phyloP scores from a whole-genome alignment of 2,113 vertebrate genomes.

The Rhinichthys klamathensis region DNA sequence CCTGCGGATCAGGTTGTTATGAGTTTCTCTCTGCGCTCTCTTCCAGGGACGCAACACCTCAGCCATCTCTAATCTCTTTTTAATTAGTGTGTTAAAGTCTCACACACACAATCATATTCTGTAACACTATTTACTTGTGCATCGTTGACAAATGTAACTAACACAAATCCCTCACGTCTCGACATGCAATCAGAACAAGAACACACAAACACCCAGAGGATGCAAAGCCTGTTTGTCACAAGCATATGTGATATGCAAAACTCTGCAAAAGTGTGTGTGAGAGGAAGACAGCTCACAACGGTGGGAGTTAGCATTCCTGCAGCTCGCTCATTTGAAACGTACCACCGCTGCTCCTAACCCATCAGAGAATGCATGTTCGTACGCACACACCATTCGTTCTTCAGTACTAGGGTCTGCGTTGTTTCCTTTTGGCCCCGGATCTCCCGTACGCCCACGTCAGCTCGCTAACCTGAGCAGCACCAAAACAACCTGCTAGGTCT shows the following conservation, averaged over 20 bases:
- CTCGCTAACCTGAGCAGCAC: neutral
- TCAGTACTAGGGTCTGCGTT: neutral
- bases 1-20: constrained; percentile 12
- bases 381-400: constrained; percentile 22
- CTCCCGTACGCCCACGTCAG: neutral
- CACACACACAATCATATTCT: neutral
- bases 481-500: constrained; percentile 1
- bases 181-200: constrained; percentile 14
- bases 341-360: constrained; percentile 69
- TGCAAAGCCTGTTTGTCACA: neutral
- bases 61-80: constrained; percentile 46
- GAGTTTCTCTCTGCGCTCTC: constrained; percentile 3
- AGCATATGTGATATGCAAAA: constrained; percentile 41
- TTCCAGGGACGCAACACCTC: constrained; percentile 17
- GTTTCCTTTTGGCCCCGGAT: neutral
- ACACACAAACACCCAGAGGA: constrained; percentile 1
- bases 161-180: constrained; percentile 7
- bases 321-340: constrained; percentile 69
- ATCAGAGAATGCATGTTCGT: constrained; percentile 49
- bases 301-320: constrained; percentile 74
- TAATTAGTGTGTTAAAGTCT: constrained; percentile 37
- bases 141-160: neutral
- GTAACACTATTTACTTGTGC: constrained; percentile 22
- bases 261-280: neutral
- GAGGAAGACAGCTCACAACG: constrained; percentile 57